Evolutionary conservation across 2,888 invertebrate species (phyloP), one percentile per base, ranked within the genome.

Genomic region (Empis livida): DNA sequence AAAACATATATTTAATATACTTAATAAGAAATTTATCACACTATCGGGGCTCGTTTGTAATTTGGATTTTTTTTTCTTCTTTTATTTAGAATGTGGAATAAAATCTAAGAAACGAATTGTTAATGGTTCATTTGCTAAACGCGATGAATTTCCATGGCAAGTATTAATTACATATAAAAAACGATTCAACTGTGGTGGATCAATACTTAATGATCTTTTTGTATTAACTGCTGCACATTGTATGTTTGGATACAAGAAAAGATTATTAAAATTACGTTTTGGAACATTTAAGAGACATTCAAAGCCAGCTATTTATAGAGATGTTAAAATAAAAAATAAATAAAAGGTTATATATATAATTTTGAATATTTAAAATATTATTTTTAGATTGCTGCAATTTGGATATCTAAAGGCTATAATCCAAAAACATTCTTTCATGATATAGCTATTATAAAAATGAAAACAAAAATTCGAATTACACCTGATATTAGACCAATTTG

Each of bases 91-190:
- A 59, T 83, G 84, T 56, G 84, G 84, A 2, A 62, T 79, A 46
- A 72, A 79, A 1, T 78, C 78, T 46, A 79, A 77, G 10, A 43
- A 30, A 10, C 75, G 84, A 42, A 83, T 85, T 48, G 81, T 84
- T 1, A 84, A 84, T 8, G 85, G 85, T 1, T 71, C 76, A 15
- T 81, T 80, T 61, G 82, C 84, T 1, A 72, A 76, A 61, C 74
- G 78, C 14, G 49, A 49, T 35, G 49, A 51, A 38, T 51, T 49
- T 46, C 81, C 82, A 1, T 85, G 54, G 54, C 79, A 84, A 74
- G 78, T 75, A 0, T 72, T 78, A 44, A 64, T 84, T 31, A 61
- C 77, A 57, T 55, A 55, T 23, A 13, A 13, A 8, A 5, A 5
- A 35, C 40, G 47, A 9, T 51, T 47, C 20, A 49, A 42, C n/a